These are phyloP conservation scores for Gambusia yucatana DNA, from an alignment of 2,797 vertebrate species.

Conservation along the genomic window DNA sequence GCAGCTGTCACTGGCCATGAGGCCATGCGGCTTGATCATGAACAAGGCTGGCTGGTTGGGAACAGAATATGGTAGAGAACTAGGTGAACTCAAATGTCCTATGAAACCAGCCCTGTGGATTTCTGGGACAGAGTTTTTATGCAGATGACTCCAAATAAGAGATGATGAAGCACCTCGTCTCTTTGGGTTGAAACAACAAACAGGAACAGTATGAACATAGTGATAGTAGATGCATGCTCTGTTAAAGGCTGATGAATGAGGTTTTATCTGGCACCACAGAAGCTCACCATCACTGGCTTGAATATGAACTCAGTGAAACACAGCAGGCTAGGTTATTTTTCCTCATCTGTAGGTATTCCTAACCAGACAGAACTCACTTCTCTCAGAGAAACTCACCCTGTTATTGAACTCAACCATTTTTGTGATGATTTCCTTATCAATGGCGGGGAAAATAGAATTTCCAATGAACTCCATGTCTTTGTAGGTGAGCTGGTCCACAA, in stretches of 20 bases:
- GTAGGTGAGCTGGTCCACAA: constrained; percentile 91
- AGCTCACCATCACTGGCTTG: not conserved
- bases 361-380: not conserved
- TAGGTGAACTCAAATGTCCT: no score
- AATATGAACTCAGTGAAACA: not conserved
- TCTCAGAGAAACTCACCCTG: constrained; percentile 77
- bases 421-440: constrained; percentile 84
- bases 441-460: constrained; percentile 88
- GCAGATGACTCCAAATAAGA: not conserved
- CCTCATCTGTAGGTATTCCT: not conserved
- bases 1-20: no score
- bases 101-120: no score
- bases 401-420: constrained; percentile 98
- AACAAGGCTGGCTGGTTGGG: not conserved
- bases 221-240: not conserved
- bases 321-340: not conserved
- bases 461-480: constrained; percentile 96
- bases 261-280: not conserved
- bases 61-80: no score
- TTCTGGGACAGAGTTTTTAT: not conserved
- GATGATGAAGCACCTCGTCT: not conserved
- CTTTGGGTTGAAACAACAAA: not conserved
- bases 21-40: not conserved
- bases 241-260: not conserved
- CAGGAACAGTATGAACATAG: not conserved